phyloP scores from a whole-genome alignment of 2,797 vertebrate species.

The Tolypeutes matacus region DNA sequence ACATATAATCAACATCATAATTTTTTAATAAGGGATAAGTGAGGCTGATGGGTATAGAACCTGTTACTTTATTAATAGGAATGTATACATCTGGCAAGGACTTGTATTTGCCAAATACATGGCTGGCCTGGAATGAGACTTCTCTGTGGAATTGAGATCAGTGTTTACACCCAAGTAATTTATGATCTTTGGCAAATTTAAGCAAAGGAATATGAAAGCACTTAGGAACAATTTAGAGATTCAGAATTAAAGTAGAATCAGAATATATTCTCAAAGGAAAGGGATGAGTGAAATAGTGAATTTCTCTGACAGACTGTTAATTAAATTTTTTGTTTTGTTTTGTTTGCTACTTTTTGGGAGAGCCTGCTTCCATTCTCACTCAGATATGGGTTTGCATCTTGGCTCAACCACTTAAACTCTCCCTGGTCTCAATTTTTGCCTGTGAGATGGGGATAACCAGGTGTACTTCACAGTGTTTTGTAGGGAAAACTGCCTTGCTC shows the following conservation, averaged over 20 bases:
- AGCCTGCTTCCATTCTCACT: not conserved
- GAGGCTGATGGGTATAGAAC: slow-evolving; percentile 2
- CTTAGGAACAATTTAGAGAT: slow-evolving; percentile 60
- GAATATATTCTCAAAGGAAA: not conserved
- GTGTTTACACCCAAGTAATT: slow-evolving; percentile 58
- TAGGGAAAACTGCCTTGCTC: not conserved
- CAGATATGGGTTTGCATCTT: not conserved
- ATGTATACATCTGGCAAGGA: slow-evolving; percentile 60
- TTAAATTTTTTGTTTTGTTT: not conserved
- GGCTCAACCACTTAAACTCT: not conserved
- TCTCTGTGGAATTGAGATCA: slow-evolving; percentile 62
- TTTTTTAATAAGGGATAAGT: slow-evolving; percentile 30
- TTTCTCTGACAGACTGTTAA: not conserved
- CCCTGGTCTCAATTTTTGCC: not conserved
- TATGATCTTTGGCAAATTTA: slow-evolving; percentile 69
- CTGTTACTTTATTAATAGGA: slow-evolving; percentile 74
- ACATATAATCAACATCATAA: slow-evolving; percentile 47
- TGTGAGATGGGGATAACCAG: too few relatives aligned
- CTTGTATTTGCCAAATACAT: slow-evolving; percentile 76
- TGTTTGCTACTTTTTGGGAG: not conserved
- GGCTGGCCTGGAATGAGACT: slow-evolving; percentile 70
- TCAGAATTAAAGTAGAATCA: not conserved
- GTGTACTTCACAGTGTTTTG: not conserved
- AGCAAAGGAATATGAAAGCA: slow-evolving; percentile 67
- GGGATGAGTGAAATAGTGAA: not conserved